Evolutionary conservation across 2,888 invertebrate genomes (phyloP).

Genomic region (Chymomyza amoena): DNA sequence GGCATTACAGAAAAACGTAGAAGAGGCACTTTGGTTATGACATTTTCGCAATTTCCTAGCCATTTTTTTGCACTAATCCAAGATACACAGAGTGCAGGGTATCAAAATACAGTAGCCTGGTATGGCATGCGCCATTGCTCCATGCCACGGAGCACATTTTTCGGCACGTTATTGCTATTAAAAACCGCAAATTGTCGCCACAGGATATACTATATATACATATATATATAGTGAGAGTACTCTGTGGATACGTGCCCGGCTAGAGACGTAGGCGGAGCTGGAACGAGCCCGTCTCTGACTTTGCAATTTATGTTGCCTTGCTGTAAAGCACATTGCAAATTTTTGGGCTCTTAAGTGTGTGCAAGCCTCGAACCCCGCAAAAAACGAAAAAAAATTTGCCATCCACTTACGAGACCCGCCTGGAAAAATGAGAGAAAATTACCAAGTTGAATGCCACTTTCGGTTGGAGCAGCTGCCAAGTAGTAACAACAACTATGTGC

Average conservation of each 20-base stretch:
- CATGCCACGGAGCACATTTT: conserved; percentile 36
- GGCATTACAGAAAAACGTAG: too few species aligned
- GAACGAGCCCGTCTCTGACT: not conserved
- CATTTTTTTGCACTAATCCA: too few species aligned
- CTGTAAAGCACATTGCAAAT: conserved; percentile 18
- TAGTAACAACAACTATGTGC: not conserved
- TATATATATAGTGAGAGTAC: not conserved
- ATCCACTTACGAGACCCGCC: too few species aligned
- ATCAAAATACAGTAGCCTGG: not conserved
- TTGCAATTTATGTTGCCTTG: conserved; percentile 45
- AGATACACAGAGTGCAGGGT: too few species aligned
- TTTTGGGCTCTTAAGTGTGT: conserved; percentile 27
- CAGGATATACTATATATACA: not conserved
- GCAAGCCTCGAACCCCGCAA: not conserved
- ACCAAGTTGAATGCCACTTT: not conserved
- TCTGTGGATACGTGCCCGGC: not conserved
- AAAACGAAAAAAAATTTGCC: too few species aligned
- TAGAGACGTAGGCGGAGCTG: not conserved
- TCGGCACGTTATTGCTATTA: conserved; percentile 59
- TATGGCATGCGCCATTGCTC: conserved; percentile 7
- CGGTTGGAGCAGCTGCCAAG: not conserved
- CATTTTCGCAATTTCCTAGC: too few species aligned
- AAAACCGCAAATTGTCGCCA: conserved; percentile 45
- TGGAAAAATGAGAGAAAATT: not conserved
- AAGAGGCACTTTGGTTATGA: too few species aligned